phyloP scores from a whole-genome alignment of 2,888 invertebrate genomes.

The Athripsodes cinereus region DNA sequence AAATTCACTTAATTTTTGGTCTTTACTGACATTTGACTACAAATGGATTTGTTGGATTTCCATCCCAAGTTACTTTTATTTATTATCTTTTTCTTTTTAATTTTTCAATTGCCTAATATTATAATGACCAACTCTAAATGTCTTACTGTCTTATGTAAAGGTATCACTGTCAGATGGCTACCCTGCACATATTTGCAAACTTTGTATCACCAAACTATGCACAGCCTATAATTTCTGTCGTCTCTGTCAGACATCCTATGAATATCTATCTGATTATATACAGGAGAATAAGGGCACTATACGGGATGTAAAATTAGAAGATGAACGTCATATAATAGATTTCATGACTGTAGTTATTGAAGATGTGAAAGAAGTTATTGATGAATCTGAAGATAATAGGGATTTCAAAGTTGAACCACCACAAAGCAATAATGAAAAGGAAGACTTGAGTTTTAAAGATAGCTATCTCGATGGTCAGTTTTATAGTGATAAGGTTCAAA shows the following conservation, averaged over 20 bases:
- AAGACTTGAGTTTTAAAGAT: not conserved
- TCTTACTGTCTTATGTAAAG: no score
- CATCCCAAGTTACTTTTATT: no score
- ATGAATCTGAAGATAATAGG: no score
- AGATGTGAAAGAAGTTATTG: not conserved
- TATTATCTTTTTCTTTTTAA: no score
- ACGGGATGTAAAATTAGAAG: conserved; percentile 8
- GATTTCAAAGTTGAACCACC: not conserved
- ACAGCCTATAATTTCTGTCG: conserved; percentile 23
- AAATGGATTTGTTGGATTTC: no score
- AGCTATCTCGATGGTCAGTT: not conserved
- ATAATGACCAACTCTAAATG: no score
- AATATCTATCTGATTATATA: conserved; percentile 11
- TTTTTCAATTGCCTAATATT: no score
- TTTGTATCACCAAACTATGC: conserved; percentile 23
- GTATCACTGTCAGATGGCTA: conserved; percentile 19
- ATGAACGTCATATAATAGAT: conserved; percentile 5
- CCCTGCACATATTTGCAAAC: conserved; percentile 20
- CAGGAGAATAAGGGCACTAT: conserved; percentile 1
- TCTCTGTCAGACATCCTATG: conserved; percentile 19
- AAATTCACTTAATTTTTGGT: no score
- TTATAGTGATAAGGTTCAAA: not conserved
- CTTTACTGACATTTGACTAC: no score
- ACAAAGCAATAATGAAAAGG: not conserved
- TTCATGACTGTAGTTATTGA: conserved; percentile 1